These are phyloP conservation scores for Spodoptera exigua DNA, from an alignment of 2,888 invertebrate genomes.

Conservation along the genomic window DNA sequence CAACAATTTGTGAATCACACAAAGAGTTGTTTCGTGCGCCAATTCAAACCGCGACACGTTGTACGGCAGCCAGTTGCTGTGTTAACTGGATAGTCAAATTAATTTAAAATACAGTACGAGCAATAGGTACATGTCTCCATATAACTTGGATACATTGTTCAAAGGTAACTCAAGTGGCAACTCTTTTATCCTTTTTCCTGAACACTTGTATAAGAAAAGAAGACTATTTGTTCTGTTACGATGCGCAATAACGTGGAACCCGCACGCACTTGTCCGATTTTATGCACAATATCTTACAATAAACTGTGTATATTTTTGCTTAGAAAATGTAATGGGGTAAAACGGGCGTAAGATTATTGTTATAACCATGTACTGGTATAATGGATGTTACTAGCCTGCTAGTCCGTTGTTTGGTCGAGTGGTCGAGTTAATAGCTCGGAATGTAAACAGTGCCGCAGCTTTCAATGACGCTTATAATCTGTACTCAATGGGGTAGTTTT, in stretches of 20 bases:
- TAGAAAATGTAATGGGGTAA: conserved; percentile 10
- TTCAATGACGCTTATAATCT: too few species aligned
- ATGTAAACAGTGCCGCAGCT: too few species aligned
- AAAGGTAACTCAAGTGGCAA: neutral
- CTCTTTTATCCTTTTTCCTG: conserved; percentile 9
- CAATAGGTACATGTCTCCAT: neutral
- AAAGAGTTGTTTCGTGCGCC: too few species aligned
- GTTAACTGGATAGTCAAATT: neutral
- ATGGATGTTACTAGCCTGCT: too few species aligned
- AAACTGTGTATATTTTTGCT: conserved; percentile 15
- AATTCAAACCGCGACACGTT: too few species aligned
- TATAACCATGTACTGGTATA: too few species aligned
- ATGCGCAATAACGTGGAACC: conserved; percentile 31
- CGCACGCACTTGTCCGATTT: conserved; percentile 34
- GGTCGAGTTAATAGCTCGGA: too few species aligned
- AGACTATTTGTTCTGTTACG: conserved; percentile 26
- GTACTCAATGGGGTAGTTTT: too few species aligned
- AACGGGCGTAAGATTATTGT: conserved; percentile 4
- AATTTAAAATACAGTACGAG: conserved; percentile 1
- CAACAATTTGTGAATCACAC: too few species aligned
- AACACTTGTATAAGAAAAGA: conserved; percentile 35
- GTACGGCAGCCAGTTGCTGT: too few species aligned
- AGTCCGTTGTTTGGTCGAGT: too few species aligned
- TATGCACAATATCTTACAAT: conserved; percentile 29
- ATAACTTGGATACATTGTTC: conserved; percentile 10